Conservation (phyloP, 2,113 vertebrate species). For the Acanthochromis polyacanthus region DNA sequence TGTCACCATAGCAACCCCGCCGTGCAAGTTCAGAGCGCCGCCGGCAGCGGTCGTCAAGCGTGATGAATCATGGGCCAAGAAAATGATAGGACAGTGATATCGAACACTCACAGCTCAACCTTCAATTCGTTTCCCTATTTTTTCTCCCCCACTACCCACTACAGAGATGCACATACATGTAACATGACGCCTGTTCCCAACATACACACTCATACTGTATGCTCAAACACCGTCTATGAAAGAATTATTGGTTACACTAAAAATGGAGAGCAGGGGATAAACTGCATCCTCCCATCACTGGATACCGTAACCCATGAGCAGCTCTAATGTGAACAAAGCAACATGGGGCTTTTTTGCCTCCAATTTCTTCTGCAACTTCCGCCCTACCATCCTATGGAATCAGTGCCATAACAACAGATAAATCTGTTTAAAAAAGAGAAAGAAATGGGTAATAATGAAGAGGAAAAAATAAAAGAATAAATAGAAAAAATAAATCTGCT, state of each 20-base stretch:
- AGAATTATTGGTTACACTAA: slow-evolving; percentile 5
- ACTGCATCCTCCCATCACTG: too few species aligned
- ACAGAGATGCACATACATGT: not conserved
- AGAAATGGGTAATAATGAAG: too few species aligned
- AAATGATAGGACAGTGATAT: slow-evolving; percentile 51
- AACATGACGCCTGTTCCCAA: not conserved
- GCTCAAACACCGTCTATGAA: not conserved
- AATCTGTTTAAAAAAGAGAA: too few species aligned
- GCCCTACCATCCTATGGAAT: too few species aligned
- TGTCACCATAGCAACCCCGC: slow-evolving; percentile 63
- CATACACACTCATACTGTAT: not conserved
- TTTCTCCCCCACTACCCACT: not conserved
- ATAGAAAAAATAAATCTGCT: too few species aligned
- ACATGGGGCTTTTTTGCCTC: too few species aligned
- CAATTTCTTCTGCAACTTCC: too few species aligned
- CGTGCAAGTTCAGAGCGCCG: slow-evolving; percentile 19
- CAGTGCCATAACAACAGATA: too few species aligned
- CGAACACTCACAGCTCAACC: slow-evolving; percentile 14
- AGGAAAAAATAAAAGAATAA: too few species aligned
- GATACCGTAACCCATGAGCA: not conserved
- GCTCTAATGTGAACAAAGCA: not conserved
- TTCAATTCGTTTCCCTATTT: slow-evolving; percentile 28
- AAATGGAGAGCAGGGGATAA: slow-evolving; percentile 3
- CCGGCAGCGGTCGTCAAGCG: slow-evolving; percentile 9
- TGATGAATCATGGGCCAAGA: slow-evolving; percentile 54